Evolutionary conservation across 2,113 vertebrate species (phyloP).

Genomic region (Lepus europaeus): DNA sequence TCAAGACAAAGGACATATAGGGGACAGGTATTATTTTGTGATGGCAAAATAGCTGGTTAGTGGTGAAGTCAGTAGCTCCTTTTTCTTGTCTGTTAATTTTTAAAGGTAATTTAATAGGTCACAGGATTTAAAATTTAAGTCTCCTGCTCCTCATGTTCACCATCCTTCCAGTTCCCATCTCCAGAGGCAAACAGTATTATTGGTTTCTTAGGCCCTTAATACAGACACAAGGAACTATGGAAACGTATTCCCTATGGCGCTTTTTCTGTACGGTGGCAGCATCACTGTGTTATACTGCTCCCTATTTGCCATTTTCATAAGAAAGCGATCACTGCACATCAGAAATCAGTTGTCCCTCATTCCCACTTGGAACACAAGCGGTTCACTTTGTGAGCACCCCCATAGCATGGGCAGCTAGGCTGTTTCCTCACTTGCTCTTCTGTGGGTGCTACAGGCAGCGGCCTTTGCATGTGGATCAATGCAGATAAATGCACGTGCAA

Average conservation of each 20-base stretch:
- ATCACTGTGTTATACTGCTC: background rate
- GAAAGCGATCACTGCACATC: background rate
- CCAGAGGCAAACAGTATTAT: background rate
- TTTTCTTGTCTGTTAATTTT: background rate
- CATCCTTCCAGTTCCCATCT: background rate
- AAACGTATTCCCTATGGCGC: background rate
- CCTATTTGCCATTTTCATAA: background rate
- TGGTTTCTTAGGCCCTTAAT: background rate
- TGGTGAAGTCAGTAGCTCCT: background rate
- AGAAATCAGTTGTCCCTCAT: background rate
- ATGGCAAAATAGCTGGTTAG: background rate
- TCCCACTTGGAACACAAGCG: background rate
- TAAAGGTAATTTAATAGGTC: background rate
- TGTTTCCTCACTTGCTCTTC: background rate
- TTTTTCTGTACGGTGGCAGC: background rate
- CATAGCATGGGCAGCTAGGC: background rate
- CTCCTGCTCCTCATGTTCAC: background rate
- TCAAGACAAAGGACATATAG: background rate
- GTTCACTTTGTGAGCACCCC: background rate
- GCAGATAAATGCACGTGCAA: background rate
- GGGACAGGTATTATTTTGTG: background rate
- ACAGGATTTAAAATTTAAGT: background rate
- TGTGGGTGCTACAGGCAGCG: background rate
- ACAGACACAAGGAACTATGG: background rate
- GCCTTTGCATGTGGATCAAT: background rate